Evolutionary conservation across 2,888 invertebrate genomes (phyloP), one percentile per base, ranked within the genome.

Genomic region (Parthenolecanium corni): DNA sequence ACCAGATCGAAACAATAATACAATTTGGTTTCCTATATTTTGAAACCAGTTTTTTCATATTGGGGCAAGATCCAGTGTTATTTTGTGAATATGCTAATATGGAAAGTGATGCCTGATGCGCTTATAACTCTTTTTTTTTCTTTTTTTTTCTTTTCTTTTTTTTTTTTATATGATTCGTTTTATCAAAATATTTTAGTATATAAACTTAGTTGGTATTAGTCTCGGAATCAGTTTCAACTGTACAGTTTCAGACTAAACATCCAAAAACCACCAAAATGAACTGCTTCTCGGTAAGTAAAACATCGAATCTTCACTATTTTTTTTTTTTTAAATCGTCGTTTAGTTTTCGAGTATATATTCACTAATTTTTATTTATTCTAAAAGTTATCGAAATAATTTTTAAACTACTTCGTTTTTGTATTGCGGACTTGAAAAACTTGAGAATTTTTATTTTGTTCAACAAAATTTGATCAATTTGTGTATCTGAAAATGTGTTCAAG

Each of bases 41-140:
- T 61, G 61, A 61, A 61, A 61, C 61, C 61, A 49, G 61, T 61
- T 61, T 61, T 49, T n/a, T n/a, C 2, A 51, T 46, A 38, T 31
- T 51, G 24, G 61, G 51, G 61, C 61, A 61, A 61, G 61, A 61
- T 61, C 61, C 51, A 61, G 61, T 61, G 61, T 61, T 61, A 51
- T 61, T 61, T 51, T 49, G 49, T 61, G 49, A 31, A 61, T 61
- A 61, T 61, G 61, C 51, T 21, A 61, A 61, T 61, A 61, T 61
- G n/a, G 61, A 61, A 61, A 61, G 61, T 51, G 51, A 61, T 49
- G 49, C 61, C 51, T 49, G 61, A 61, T 61, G 49, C 49, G 49
- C 49, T 40, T 61, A 61, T 31, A 46, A 18, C 2, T 20, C 20
- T n/a, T 5, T 44, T 44, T 44, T 44, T 44, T 40, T 2, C 2